Conservation (phyloP, 2,888 invertebrate species). For the Heteromyza rotundicornis region DNA sequence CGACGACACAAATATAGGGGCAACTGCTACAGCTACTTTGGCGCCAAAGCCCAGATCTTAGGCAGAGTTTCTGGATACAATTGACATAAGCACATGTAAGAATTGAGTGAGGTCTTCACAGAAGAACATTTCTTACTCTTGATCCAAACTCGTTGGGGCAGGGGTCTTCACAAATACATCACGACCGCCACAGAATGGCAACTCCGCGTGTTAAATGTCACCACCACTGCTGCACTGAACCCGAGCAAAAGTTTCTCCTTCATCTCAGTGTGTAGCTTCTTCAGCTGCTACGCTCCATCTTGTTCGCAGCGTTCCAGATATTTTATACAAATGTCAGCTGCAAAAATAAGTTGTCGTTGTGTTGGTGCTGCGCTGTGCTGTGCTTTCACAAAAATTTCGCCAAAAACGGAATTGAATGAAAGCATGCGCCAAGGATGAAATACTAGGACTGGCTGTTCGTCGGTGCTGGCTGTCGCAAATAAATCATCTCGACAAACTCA, state of each 20-base stretch:
- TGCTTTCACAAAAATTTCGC: not conserved
- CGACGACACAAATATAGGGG: too few relatives aligned
- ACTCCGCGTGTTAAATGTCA: not conserved
- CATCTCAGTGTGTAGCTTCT: not conserved
- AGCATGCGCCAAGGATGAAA: not conserved
- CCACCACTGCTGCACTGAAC: not conserved
- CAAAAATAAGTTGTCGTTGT: not conserved
- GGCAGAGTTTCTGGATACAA: too few relatives aligned
- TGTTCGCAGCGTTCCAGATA: not conserved
- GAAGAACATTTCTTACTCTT: too few relatives aligned
- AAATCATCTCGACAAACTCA: slow-evolving; percentile 1
- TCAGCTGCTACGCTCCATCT: not conserved
- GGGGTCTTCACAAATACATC: too few relatives aligned
- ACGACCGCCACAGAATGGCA: not conserved
- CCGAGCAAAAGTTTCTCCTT: not conserved
- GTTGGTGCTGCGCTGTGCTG: not conserved
- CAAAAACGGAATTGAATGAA: not conserved
- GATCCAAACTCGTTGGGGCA: too few relatives aligned
- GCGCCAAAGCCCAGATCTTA: too few relatives aligned
- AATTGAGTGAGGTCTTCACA: too few relatives aligned
- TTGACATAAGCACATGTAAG: too few relatives aligned
- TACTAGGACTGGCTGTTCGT: not conserved
- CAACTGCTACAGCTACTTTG: too few relatives aligned
- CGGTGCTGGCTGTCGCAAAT: not conserved
- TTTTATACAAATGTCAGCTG: not conserved